Percentiles rank a stretch among this genome's conserved stretches.
Evolutionary conservation across 2,888 invertebrate species (phyloP).

Genomic region (Autographa gamma): DNA sequence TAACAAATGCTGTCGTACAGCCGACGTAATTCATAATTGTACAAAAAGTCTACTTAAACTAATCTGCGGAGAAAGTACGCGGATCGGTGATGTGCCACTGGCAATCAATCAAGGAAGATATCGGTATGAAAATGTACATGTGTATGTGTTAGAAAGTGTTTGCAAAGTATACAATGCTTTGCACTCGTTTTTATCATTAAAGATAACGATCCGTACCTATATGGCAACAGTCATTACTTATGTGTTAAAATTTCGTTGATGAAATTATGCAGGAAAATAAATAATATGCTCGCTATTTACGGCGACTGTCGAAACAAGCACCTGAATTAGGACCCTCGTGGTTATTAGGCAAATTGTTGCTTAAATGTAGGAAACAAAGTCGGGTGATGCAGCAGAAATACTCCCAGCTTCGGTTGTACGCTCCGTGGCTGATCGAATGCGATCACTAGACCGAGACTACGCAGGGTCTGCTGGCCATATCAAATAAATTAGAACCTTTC

Average conservation of each 20-base stretch:
- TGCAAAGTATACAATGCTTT: constrained; percentile 50
- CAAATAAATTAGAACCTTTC: constrained; percentile 62
- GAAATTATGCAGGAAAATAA: constrained; percentile 35
- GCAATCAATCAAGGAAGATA: constrained; percentile 73
- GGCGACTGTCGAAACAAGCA: constrained; percentile 11
- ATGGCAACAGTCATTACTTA: constrained; percentile 34
- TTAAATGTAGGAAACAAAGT: constrained; percentile 12
- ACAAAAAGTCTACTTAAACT: constrained; percentile 68
- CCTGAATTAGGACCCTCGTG: constrained; percentile 23
- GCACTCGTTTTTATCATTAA: constrained; percentile 53
- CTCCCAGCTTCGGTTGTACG: constrained; percentile 42
- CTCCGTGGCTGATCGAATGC: constrained; percentile 54
- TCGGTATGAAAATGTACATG: constrained; percentile 65
- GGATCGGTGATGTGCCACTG: constrained; percentile 57
- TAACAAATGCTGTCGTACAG: constrained; percentile 74
- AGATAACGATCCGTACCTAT: constrained; percentile 55
- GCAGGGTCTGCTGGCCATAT: constrained; percentile 59
- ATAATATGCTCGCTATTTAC: constrained; percentile 22
- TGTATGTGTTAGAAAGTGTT: constrained; percentile 61
- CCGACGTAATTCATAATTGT: constrained; percentile 65
- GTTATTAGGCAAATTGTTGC: not conserved
- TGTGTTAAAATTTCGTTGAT: constrained; percentile 30
- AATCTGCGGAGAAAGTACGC: constrained; percentile 75
- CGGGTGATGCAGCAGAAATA: constrained; percentile 36
- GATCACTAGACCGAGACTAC: constrained; percentile 64